phyloP scores from a whole-genome alignment of 2,113 vertebrate species.

The Oryzias melastigma region DNA sequence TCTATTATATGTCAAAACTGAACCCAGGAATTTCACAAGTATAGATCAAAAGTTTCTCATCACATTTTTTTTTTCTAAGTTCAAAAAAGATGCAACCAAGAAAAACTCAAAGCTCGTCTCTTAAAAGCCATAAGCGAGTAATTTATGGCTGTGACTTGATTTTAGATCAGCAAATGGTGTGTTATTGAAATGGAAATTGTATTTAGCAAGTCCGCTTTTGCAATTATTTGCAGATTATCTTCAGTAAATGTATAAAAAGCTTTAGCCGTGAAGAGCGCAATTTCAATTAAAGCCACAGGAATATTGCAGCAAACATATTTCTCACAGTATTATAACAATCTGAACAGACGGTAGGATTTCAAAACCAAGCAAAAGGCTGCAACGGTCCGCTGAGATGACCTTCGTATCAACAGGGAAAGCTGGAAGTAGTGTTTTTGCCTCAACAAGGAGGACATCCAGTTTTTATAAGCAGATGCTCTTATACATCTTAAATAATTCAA shows the following conservation, averaged over 20 bases:
- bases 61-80: slow-evolving; percentile 1
- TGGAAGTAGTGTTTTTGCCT: slow-evolving; percentile 20
- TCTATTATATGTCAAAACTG: too few species aligned
- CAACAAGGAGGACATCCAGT: slow-evolving; percentile 23
- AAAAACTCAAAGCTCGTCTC: background rate
- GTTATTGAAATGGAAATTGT: slow-evolving; percentile 29
- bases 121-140: slow-evolving; percentile 9
- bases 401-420: slow-evolving; percentile 19
- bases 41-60: too few species aligned
- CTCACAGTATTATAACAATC: slow-evolving; percentile 17
- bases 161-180: slow-evolving; percentile 27
- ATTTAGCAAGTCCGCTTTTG: slow-evolving; percentile 49
- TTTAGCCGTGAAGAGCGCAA: slow-evolving; percentile 32
- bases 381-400: slow-evolving; percentile 23
- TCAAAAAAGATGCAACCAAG: slow-evolving; percentile 4
- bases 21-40: background rate
- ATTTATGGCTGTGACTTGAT: slow-evolving; percentile 28
- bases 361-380: slow-evolving; percentile 7
- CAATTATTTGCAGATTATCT: slow-evolving; percentile 58
- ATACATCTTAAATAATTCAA: slow-evolving; percentile 61
- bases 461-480: slow-evolving; percentile 52
- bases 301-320: slow-evolving; percentile 6
- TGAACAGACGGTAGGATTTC: background rate
- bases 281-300: slow-evolving; percentile 19
- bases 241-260: slow-evolving; percentile 41